These are phyloP conservation scores for Ceratosolen fusciceps DNA, from an alignment of 1,140 invertebrate genomes.

Conservation along the genomic window DNA sequence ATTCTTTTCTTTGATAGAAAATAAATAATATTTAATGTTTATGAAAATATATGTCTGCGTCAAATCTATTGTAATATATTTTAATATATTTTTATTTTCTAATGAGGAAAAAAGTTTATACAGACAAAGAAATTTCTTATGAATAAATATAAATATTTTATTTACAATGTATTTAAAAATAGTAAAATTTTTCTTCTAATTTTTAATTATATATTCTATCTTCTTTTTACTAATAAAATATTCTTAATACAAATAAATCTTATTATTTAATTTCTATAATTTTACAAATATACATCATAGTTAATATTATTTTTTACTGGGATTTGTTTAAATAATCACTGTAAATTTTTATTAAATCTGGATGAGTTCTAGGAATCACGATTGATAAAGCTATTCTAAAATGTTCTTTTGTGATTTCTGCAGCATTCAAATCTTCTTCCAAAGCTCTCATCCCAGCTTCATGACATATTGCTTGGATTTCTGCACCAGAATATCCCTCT, in stretches of 20 bases:
- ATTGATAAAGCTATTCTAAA: conserved; percentile 79
- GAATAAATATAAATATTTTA: neutral
- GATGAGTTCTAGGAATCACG: conserved; percentile 81
- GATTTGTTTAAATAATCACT: conserved; percentile 68
- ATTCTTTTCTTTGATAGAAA: too few relatives aligned
- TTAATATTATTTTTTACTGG: neutral
- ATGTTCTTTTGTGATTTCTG: conserved; percentile 73
- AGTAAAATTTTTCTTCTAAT: neutral
- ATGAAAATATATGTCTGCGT: too few relatives aligned
- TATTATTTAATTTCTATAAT: neutral
- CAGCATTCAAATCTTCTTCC: conserved; percentile 78
- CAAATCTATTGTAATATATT: too few relatives aligned
- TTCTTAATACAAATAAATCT: neutral
- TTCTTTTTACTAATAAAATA: neutral
- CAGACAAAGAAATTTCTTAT: too few relatives aligned
- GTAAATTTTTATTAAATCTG: conserved; percentile 79
- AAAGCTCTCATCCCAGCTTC: conserved; percentile 88
- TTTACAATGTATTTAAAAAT: neutral
- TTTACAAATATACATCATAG: conserved; percentile 14
- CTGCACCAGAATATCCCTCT: conserved; percentile 88
- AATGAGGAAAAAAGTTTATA: too few relatives aligned
- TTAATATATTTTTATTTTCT: too few relatives aligned
- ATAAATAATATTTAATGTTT: too few relatives aligned
- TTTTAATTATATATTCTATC: neutral
- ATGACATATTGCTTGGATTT: conserved; percentile 88